Evolutionary conservation across 2,888 invertebrate species (phyloP), one percentile per base, ranked within the genome.

Genomic region (Auanema freiburgensis): DNA sequence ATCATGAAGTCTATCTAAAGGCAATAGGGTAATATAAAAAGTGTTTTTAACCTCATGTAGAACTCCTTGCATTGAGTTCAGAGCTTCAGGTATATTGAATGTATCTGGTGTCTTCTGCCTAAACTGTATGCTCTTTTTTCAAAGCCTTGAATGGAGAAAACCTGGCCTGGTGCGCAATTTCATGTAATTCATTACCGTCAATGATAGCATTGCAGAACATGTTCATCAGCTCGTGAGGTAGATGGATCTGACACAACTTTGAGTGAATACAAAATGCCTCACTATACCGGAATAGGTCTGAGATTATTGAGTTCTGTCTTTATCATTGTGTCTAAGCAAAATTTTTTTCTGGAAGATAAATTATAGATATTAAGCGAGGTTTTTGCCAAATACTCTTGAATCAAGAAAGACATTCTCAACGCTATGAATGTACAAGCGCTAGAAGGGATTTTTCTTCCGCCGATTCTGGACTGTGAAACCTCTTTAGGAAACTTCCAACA

Each of bases 391-490:
- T 33, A 33, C 33, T 33, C 33, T 8, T 33, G 33, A 5, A 33
- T 33, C 4, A 33, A 33, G 8, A 5, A 33, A 33, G 33, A 3
- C 33, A 33, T 33, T 33, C 8, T 21, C 21, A 46, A 6, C 3
- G 46, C 21, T 46, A 46, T 46, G 10, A 46, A 16, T 16, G 46
- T 46, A 46, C 46, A 46, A 21, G 46, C 46, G 10, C 46, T 46
- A 21, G 46, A 46, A 21, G 21, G 16, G 10, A 46, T 46, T 21
- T 5, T 46, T 46, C 46, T 46, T 21, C 46, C 46, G 4, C 46
- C 46, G 46, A 46, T 16, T 18, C 46, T 16, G 3, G 46, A 46
- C 21, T 46, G 46, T 5, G 46, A 46, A 21, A 46, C 4, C 5
- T 5, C 16, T 18, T 6, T 46, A 5, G 46, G 46, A 21, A 46